Base-by-base conservation (phyloP, 1,140 invertebrate genomes). In the Zaprionus nigranus region DNA sequence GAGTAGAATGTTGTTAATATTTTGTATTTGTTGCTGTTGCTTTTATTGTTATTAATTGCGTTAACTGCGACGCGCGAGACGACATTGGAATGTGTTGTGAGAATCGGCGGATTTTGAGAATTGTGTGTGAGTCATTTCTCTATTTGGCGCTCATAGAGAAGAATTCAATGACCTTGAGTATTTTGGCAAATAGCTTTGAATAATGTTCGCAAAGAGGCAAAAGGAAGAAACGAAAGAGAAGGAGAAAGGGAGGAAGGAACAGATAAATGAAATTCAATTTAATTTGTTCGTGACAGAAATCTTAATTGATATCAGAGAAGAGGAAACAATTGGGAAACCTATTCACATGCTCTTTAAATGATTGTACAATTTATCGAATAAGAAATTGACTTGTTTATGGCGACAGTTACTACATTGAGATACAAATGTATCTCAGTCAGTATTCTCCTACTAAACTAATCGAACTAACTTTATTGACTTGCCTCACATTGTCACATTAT, bases 41-140 rank as follows among this genome's bases (percentile, higher is more conserved):
- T 38, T 66, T 56, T 68, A 79, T 79, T 63, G 64, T 61, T 75
- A 69, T 70, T 79, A 80, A 79, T 79, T 65, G 63, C 57, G 38
- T 62, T 66, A 38, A 75, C 40, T 61, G 60, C 63, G 70, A 65
- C 64, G 54, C 12, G 65, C 62, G 54, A 34, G 30, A 43, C 67
- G 75, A 69, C 74, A 84, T 81, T 78, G 74, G 63, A 74, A 81
- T 81, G 70, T 79, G 70, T 79, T 17, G 17, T 3, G 40, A n/a
- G 40, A 46, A 46, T 46, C 40, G 15, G 30, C 30, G 30, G 38
- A n/a, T 24, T 36, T 36, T 65, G 56, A 60, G 59, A 28, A 64
- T n/a, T 20, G 60, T 43, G 36, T 22, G 20, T 66, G 64, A 66
- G 26, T 66, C 64, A 66, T 58, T 17, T 13, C 53, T n/a, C 53